Base-by-base conservation (phyloP, 2,113 vertebrate species). In the Dendrocopos noguchii region DNA sequence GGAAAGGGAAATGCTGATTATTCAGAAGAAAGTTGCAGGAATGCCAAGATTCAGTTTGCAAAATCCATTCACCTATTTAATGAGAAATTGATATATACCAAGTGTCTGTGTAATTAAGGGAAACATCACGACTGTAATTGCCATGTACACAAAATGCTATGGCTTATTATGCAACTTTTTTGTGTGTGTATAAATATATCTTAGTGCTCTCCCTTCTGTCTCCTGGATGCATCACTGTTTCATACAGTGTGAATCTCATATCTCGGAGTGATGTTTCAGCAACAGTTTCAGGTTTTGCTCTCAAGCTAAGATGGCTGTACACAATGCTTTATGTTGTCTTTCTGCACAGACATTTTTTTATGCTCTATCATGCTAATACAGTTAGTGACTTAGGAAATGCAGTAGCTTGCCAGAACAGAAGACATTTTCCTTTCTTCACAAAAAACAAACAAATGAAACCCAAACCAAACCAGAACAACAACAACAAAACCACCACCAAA, bases 71-170 rank as follows among this genome's bases (percentile, higher is more conserved):
- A 79, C 89, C 73, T 91, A 33, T 73, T 87, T 95, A 90, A 93
- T 94, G 87, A 94, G 93, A 95, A 92, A 94, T 83, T 71, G 82
- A 72, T 91, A 52, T 39, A n/a, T 82, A 88, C 77, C 87, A 95
- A 81, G 50, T 46, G 31, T 93, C 27, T 67, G 50, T 91, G 44
- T 83, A 94, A 91, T 86, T 94, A 90, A 91, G 73, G 82, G 76
- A 87, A 94, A 86, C 4, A 13, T 90, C 80, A 42, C 15, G 7
- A 78, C 82, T 93, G 29, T 75, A 94, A 93, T 84, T 88, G 63
- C 80, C 29, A 42, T 25, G 74, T 83, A 94, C 85, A 81, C 73
- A 90, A 95, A 94, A 93, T 76, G 86, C 28, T 47, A 52, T 42
- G 29, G 53, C 39, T 94, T 73, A 63, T 93, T 87, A 92, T 74